A percentile compares a stretch with the other conserved stretches of the same genome.
Conservation (phyloP, 92 coral and sea anemone genomes). For the Palythoa caribaeorum region DNA sequence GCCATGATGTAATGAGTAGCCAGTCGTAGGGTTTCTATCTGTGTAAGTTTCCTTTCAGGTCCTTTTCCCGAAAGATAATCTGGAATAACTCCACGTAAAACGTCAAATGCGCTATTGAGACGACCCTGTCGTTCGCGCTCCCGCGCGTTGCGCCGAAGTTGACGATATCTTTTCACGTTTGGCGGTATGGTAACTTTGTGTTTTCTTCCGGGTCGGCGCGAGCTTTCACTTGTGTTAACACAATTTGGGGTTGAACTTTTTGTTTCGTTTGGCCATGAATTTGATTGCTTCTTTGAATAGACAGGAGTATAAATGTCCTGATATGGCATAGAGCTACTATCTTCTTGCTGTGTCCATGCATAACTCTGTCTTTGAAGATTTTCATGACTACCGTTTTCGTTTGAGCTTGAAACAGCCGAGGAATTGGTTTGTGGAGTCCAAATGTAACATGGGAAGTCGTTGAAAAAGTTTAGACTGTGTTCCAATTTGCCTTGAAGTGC, state of each 20-base stretch:
- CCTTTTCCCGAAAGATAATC: conserved; percentile 98
- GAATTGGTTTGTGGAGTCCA: conserved; percentile 36
- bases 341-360: conserved; percentile 10
- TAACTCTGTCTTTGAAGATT: not conserved
- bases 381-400: conserved; percentile 12
- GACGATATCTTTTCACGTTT: conserved; percentile 88
- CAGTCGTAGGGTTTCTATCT: conserved; percentile 91
- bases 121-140: conserved; percentile 98
- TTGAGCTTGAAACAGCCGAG: conserved; percentile 2
- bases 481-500: conserved; percentile 39
- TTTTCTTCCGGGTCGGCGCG: conserved; percentile 67
- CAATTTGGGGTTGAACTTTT: conserved; percentile 9
- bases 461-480: conserved; percentile 32
- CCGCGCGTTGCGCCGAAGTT: conserved; percentile 96
- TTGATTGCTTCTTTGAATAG: not conserved
- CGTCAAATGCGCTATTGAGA: conserved; percentile 95
- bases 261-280: conserved; percentile 28
- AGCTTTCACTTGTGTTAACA: conserved; percentile 42
- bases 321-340: not conserved
- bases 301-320: conserved; percentile 8
- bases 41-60: conserved; percentile 96
- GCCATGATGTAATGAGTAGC: conserved; percentile 98
- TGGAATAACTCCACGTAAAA: conserved; percentile 94
- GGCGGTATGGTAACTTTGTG: conserved; percentile 85
- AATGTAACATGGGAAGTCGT: conserved; percentile 32